Evolutionary conservation across 1,140 invertebrate species (phyloP), one percentile per base, ranked within the genome.

Genomic region (Cydia fagiglandana): DNA sequence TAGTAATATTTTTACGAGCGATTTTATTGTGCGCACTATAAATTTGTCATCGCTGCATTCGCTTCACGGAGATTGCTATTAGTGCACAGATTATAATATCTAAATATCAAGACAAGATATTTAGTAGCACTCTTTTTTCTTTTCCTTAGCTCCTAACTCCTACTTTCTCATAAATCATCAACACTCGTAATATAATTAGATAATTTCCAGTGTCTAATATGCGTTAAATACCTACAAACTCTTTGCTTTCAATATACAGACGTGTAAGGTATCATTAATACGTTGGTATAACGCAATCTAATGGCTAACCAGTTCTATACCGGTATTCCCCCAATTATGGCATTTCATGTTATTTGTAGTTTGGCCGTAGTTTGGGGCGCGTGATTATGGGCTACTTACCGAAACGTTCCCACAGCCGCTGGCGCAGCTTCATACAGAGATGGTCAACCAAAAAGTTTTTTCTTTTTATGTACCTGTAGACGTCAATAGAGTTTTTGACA

Each of bases 1-100:
- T 80, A 78, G 83, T 89, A 86, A 90, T 91, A 91, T 89, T 88
- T 89, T 91, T 91, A 91, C 86, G 87, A 89, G 78, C 74, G 73
- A 81, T 91, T 89, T 89, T 90, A 87, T 90, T 85, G 84, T 82
- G 80, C 78, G 77, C 81, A 81, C 83, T 81, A 90, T 91, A 91
- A 90, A 89, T 91, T 90, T 90, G 88, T 91, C 87, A 89, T 85
- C 89, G 81, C 38, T 53, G 64, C 24, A 73, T 70, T 70, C 66
- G 34, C 34, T 70, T 70, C 13, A 38, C 66, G 47, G 13, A 70
- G 66, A 70, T 70, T 45, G 34, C 66, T 70, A 38, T 70, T 38
- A 70, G 34, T 38, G 66, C 66, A 61, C 56, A 61, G 7, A 61
- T 61, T 61, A 61, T 20, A 61, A 61, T 53, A 17, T 34, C 0